A percentile compares a stretch with the other conserved stretches of the same genome.
Conservation (phyloP, 2,797 vertebrate genomes). For the Glossophaga mutica region DNA sequence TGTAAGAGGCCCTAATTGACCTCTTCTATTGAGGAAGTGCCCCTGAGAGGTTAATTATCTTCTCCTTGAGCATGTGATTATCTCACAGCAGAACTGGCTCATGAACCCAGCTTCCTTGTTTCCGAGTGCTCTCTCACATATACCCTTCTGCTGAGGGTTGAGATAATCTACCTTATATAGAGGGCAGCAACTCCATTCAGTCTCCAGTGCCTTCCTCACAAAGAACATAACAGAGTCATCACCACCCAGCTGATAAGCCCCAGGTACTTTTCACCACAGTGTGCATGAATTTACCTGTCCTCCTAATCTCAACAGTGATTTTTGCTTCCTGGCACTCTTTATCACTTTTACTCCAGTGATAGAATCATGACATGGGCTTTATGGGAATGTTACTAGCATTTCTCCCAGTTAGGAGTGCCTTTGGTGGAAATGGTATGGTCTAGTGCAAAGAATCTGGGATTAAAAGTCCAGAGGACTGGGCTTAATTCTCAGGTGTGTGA, state of each 20-base stretch:
- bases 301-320: slow-evolving; percentile 56
- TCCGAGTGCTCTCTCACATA: neutral
- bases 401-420: neutral
- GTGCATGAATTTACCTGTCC: slow-evolving; percentile 50
- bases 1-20: neutral
- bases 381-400: slow-evolving; percentile 62
- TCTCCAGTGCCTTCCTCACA: neutral
- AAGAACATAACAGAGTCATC: slow-evolving; percentile 21
- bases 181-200: neutral
- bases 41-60: neutral
- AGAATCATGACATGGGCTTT: slow-evolving; percentile 51
- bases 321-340: slow-evolving; percentile 67
- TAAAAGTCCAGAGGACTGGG: neutral
- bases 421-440: neutral
- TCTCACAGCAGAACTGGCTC: neutral
- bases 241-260: slow-evolving; percentile 7
- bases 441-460: neutral
- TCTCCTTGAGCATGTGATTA: neutral
- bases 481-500: slow-evolving; percentile 13
- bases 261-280: slow-evolving; percentile 1
- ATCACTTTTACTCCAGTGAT: slow-evolving; percentile 66
- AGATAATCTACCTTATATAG: neutral
- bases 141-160: neutral
- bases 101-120: neutral
- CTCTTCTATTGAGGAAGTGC: neutral